These are phyloP conservation scores for human (Homo sapiens) DNA, from an alignment of 2,113 vertebrate genomes.

Conservation along the genomic window GRCh38 chr14:97822001-97822500, in stretches of 20 bases:
- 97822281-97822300: not conserved
- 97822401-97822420: not conserved
- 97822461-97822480: not conserved
- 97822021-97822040: not conserved
- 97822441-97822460: not conserved
- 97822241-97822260: rapidly evolving
- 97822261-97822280: not conserved
- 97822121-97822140: not conserved
- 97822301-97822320: not conserved
- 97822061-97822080: not conserved
- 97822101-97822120: not conserved
- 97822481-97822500: too few species aligned
- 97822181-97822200: not conserved
- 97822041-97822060: not conserved
- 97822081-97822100: not conserved
- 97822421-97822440: rapidly evolving
- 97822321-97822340: not conserved
- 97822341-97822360: not conserved
- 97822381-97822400: not conserved
- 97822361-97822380: not conserved
- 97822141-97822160: not conserved
- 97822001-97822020: not conserved
- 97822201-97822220: not conserved
- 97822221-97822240: not conserved
- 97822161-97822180: not conserved